These are phyloP conservation scores for Carollia perspicillata DNA, from an alignment of 2,113 vertebrate genomes.

Conservation along the genomic window DNA sequence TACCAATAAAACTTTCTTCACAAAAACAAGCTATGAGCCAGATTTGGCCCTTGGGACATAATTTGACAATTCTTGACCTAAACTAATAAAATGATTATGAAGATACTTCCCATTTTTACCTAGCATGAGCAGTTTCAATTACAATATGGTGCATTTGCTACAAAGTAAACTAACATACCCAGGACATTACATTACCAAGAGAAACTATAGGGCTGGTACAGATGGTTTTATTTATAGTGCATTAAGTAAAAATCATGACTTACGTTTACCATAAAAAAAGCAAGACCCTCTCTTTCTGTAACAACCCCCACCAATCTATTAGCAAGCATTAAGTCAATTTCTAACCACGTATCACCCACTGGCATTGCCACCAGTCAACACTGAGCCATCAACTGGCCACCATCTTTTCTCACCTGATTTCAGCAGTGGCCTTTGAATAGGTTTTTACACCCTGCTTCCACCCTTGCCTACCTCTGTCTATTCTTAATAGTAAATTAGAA, in stretches of 20 bases:
- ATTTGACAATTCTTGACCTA: constrained; percentile 9
- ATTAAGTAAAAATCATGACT: constrained; percentile 24
- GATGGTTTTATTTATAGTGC: constrained; percentile 6
- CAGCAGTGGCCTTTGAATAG: not conserved
- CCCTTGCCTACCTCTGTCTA: not conserved
- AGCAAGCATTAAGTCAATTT: not conserved
- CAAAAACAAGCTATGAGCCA: not conserved
- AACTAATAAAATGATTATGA: constrained; percentile 22
- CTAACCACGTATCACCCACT: not conserved
- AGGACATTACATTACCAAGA: not conserved
- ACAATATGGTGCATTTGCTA: constrained; percentile 8
- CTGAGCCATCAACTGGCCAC: not conserved
- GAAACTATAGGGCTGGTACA: not conserved
- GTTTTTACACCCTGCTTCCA: not conserved
- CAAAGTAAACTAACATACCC: constrained; percentile 38
- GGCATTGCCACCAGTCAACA: not conserved
- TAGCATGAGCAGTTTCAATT: constrained; percentile 20
- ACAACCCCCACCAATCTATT: not conserved
- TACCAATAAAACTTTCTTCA: constrained; percentile 37
- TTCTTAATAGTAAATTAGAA: not conserved
- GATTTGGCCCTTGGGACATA: not conserved
- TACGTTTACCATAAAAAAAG: not conserved
- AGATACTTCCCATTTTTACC: not conserved
- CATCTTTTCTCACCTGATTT: not conserved
- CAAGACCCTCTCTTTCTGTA: not conserved